A percentile compares a stretch with the other conserved stretches of the same genome.
These are phyloP conservation scores for Folsomia candida DNA, from an alignment of 2,888 invertebrate species.

Conservation along the genomic window DNA sequence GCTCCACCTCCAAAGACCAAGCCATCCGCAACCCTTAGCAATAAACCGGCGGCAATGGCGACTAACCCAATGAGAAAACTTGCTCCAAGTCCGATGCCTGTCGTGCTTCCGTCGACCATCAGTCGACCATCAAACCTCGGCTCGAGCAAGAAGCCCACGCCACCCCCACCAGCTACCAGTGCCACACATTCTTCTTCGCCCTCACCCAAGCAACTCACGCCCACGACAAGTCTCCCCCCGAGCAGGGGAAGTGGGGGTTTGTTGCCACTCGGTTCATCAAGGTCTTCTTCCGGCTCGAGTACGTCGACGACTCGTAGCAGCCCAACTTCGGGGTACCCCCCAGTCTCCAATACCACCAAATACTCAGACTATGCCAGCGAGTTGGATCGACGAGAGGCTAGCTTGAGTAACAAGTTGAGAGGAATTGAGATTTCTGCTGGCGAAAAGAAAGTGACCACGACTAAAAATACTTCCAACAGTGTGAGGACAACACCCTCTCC, in stretches of 20 bases:
- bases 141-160: constrained; percentile 13
- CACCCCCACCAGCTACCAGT: not conserved
- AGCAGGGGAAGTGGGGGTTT: not conserved
- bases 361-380: constrained; percentile 38
- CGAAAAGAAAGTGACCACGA: not conserved
- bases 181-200: not conserved
- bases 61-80: constrained; percentile 17
- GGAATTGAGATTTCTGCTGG: constrained; percentile 16
- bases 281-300: constrained; percentile 16
- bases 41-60: constrained; percentile 17
- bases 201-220: not conserved
- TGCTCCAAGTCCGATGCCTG: constrained; percentile 16
- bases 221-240: not conserved
- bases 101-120: not conserved
- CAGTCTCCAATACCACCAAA: constrained; percentile 35
- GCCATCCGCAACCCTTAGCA: constrained; percentile 32
- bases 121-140: constrained; percentile 26
- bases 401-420: constrained; percentile 27
- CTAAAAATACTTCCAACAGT: not conserved
- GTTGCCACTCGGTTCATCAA: not conserved
- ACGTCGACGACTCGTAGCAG: constrained; percentile 7
- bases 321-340: constrained; percentile 1
- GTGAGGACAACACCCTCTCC: constrained; percentile 1
- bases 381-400: constrained; percentile 31
- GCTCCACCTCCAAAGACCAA: constrained; percentile 16